Percentiles rank a stretch among this genome's conserved stretches.
Evolutionary conservation across 2,113 vertebrate genomes (phyloP).

Genomic region (Electrona antarctica): DNA sequence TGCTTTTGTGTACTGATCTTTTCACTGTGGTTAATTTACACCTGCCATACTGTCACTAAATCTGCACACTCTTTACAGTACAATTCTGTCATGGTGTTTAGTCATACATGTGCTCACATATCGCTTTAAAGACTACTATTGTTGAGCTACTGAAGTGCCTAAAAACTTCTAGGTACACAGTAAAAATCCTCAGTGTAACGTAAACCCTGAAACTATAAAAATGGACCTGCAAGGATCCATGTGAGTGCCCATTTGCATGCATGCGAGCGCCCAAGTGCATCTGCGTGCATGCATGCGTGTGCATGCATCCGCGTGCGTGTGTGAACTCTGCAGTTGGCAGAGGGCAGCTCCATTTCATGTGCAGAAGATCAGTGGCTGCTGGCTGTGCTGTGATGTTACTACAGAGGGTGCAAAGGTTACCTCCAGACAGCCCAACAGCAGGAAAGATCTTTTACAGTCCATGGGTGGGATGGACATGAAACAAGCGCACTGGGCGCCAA

Average conservation of each 20-base stretch:
- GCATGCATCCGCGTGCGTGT: conserved; percentile 30
- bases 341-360: conserved; percentile 65
- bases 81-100: too few relatives aligned
- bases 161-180: too few relatives aligned
- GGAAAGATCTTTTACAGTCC: conserved; percentile 66
- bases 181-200: too few relatives aligned
- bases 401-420: conserved; percentile 80
- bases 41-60: neutral
- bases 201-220: too few relatives aligned
- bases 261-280: too few relatives aligned
- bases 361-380: conserved; percentile 47
- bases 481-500: conserved; percentile 43
- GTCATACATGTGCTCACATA: too few relatives aligned
- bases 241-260: too few relatives aligned
- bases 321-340: conserved; percentile 19
- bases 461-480: conserved; percentile 67
- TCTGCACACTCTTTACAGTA: too few relatives aligned
- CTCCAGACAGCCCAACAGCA: conserved; percentile 61
- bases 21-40: neutral
- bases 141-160: too few relatives aligned
- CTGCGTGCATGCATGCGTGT: conserved; percentile 23
- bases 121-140: too few relatives aligned
- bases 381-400: conserved; percentile 64
- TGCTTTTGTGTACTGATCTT: neutral
- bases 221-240: too few relatives aligned